These are phyloP conservation scores for Neomorphus geoffroyi DNA, from an alignment of 2,797 vertebrate species.

Conservation along the genomic window DNA sequence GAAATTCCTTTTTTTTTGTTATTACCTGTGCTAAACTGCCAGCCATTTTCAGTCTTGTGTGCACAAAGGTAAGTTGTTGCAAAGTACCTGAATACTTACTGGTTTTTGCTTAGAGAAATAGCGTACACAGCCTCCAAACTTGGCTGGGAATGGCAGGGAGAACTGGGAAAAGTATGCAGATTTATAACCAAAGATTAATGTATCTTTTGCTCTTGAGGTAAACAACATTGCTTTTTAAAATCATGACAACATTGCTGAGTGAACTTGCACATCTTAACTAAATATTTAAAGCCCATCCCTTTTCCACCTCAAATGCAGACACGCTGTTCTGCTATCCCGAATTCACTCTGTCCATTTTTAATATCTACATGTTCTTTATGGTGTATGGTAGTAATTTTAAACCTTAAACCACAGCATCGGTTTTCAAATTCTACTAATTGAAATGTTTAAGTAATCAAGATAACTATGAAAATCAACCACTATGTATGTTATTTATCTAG, in stretches of 20 bases:
- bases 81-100: background rate
- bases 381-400: background rate
- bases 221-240: background rate
- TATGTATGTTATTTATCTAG: background rate
- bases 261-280: background rate
- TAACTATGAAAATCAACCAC: background rate
- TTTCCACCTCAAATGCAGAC: background rate
- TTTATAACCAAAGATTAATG: background rate
- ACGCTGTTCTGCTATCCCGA: background rate
- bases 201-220: background rate
- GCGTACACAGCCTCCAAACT: background rate
- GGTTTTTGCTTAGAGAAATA: background rate
- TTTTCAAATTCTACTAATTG: background rate
- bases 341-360: rapidly evolving
- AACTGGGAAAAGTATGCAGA: background rate
- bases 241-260: background rate
- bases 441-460: background rate
- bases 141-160: background rate
- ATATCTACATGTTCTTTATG: background rate
- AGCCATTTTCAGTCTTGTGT: background rate
- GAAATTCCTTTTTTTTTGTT: background rate
- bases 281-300: background rate
- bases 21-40: background rate
- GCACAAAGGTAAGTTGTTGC: background rate
- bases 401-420: background rate